Base-by-base conservation (phyloP, 30 jellyfish, hydroid and myxozoan species). In the Sanderia malayensis region DNA sequence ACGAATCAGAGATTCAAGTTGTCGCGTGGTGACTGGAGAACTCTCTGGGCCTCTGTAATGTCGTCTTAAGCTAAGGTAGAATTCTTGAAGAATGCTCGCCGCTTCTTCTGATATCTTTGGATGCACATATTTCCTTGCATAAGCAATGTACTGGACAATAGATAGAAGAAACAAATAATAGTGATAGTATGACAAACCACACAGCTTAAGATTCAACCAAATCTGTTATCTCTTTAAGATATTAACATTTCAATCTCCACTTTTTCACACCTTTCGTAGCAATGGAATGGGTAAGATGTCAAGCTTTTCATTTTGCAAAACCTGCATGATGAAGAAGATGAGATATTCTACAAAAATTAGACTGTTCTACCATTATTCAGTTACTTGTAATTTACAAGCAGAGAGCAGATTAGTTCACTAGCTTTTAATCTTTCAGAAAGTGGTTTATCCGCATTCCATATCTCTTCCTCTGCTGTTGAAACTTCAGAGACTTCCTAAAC, bases 1-100 rank as follows among this genome's bases (percentile, higher is more conserved):
- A 7, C 98, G 67, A 30, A 92, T 92, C 61, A 92, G 53, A 8
- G 98, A 95, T 46, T 92, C 98, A 47, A 92, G 46, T 44, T 92
- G 98, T 47, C 98, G 67, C 17, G 98, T 92, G 28, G 98, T 92
- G 22, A 92, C 87, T 0, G 98, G 98, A 7, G 94, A 84, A 45
- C 92, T 74, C 61, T 73, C 79, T 17, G 95, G 78, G 18, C 89
- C 98, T 65, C 86, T 82, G 76, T 80, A 94, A 24, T 72, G 95
- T 26, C 87, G 87, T 26, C 98, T 88, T 6, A 92, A 84, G 52
- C 57, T 62, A 30, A 92, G 61, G 61, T 92, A 92, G 70, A 84
- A 92, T 11, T 83, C 86, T 96, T 92, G 85, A 31, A 92, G 78
- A 15, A 92, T 63, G 1, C 74, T 33, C 13, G 93, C 95, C 2